A percentile compares a stretch with the other conserved stretches of the same genome.
Evolutionary conservation across 2,113 vertebrate genomes (phyloP).

Genomic region (Coracopsis vasa): DNA sequence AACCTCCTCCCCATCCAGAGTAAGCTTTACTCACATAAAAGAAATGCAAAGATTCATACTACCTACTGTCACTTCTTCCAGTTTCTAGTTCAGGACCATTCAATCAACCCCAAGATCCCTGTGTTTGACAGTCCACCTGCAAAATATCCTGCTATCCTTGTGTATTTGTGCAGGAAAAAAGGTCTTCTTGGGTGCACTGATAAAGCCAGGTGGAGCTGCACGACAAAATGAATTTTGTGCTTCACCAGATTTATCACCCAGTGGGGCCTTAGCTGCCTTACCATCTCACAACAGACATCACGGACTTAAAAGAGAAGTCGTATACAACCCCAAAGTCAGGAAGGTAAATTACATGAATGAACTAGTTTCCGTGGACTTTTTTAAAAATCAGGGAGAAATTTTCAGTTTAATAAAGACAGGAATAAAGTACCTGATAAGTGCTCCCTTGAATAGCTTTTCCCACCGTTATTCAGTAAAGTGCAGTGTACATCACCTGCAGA

Average conservation of each 20-base stretch:
- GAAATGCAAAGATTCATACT: background rate
- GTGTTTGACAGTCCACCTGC: background rate
- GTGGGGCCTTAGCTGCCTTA: background rate
- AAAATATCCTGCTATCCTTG: background rate
- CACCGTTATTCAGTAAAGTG: background rate
- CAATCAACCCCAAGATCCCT: background rate
- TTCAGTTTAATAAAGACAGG: background rate
- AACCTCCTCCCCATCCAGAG: background rate
- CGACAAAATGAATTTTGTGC: background rate
- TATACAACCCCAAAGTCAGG: background rate
- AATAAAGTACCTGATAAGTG: background rate
- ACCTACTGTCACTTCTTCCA: background rate
- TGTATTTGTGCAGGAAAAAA: background rate
- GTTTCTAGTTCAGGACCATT: background rate
- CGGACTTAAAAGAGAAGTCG: accelerated
- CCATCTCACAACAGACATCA: background rate
- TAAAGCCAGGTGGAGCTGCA: background rate
- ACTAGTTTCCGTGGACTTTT: background rate
- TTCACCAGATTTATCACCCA: background rate
- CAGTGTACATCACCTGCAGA: background rate
- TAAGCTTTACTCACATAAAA: background rate
- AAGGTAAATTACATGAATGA: background rate
- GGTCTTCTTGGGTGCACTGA: background rate
- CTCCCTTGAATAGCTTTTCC: background rate
- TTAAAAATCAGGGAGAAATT: background rate